Base-by-base conservation (phyloP, 2,888 invertebrate species). In the Chromoteleia sp. region DNA sequence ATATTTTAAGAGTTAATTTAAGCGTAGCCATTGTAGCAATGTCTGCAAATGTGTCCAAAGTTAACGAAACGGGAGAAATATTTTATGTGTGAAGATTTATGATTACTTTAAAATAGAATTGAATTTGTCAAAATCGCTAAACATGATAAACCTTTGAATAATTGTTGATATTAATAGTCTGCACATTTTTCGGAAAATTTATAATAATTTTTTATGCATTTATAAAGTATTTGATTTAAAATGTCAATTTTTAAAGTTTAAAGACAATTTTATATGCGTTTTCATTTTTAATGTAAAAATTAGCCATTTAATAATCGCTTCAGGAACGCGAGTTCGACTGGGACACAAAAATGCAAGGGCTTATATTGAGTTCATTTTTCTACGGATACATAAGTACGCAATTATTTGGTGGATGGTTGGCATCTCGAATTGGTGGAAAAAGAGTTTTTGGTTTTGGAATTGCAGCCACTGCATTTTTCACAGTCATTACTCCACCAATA, bases 1-100 rank as follows among this genome's bases (percentile, higher is more conserved):
- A 97, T 90, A 95, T 96, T 2, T 92, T 97, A 76, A 93, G 97
- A 41, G 97, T 97, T 3, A 98, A 98, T 92, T 93, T 98, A 83
- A 98, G 97, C 84, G 96, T 98, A 12, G 98, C 97, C 2, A 96
- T 98, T 84, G 97, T 98, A 45, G 97, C 97, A 81, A 98, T 98
- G 98, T 97, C 96, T 0, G 94, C 95, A 87, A 94, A 95, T 19
- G 92, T 94, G 78, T 94, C 94, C 54, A 93, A 94, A 2, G 92
- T 92, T 41, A 92, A 94, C 71, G 94, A 93, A 0, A 94, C 95
- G 85, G 96, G 96, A n/a, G 94, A 94, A 0, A 89, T 93, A 50
- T 92, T 93, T 65, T 91, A 92, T 85, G 95, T 94, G 88, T 94
- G 93, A 14, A 25, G 19, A 61, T 29, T 0, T 54, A 19, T n/a